phyloP scores from a whole-genome alignment of 2,113 vertebrate genomes.

The Argyrosomus japonicus region DNA sequence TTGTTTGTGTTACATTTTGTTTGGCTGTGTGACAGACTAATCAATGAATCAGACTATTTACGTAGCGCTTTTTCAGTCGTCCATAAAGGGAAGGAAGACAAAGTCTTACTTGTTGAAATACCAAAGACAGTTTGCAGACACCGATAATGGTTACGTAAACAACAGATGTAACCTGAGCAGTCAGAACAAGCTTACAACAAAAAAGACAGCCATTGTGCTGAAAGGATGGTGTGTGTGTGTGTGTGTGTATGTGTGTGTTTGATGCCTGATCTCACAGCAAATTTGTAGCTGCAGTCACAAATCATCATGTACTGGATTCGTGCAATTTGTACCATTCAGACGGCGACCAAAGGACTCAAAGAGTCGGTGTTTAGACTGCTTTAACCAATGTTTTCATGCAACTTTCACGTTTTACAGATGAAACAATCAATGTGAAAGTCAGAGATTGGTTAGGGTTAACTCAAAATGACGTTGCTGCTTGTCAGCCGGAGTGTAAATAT shows the following conservation, averaged over 20 bases:
- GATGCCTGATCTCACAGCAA: background rate
- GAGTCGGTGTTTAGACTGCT: background rate
- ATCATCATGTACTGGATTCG: background rate
- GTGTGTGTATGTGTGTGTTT: constrained; percentile 26
- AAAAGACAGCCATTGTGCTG: constrained; percentile 13
- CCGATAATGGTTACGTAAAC: background rate
- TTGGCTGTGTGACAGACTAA: no score
- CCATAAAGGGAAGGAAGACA: constrained; percentile 20
- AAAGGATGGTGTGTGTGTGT: constrained; percentile 6
- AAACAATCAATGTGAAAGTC: no score
- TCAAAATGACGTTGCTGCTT: no score
- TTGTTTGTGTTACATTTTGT: no score
- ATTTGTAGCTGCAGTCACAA: background rate
- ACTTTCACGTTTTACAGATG: no score
- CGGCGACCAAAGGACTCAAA: background rate
- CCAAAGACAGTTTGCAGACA: constrained; percentile 8
- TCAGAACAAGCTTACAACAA: constrained; percentile 20
- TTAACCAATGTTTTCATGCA: background rate
- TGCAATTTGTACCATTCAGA: background rate
- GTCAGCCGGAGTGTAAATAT: no score
- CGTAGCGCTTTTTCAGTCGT: background rate
- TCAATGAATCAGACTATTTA: no score
- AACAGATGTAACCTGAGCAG: constrained; percentile 33
- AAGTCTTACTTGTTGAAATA: constrained; percentile 34
- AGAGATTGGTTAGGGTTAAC: no score